Evolutionary conservation across 2,888 invertebrate species (phyloP), one percentile per base, ranked within the genome.

Genomic region (Fragum sueziense): DNA sequence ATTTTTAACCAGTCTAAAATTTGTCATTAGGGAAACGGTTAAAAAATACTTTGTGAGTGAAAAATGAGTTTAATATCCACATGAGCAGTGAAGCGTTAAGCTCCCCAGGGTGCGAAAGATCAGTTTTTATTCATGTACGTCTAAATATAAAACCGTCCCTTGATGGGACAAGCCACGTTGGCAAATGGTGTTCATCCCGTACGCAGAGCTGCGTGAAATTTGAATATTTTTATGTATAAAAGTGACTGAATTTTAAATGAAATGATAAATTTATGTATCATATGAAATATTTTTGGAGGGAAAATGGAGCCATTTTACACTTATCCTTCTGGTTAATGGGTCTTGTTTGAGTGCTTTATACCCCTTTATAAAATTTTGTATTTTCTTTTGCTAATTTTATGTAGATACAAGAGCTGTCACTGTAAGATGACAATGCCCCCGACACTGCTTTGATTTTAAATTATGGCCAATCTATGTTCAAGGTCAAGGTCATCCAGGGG

Each of bases 191-290:
- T 65, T 65, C 65, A 65, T 65, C 65, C n/a, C 22, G 25, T 7
- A 65, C 11, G 22, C 57, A 68, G 37, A 29, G 51, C 20, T 22
- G 74, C 67, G 74, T 74, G 74, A 74, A 74, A 74, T 74, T 74
- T 34, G 52, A n/a, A 31, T 29, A 37, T 34, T 17, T 68, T 59
- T 57, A 14, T 27, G 41, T 37, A 52, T 33, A 51, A 74, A 72
- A 52, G 57, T 47, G n/a, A 54, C 27, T 75, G 62, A 75, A 70
- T 75, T 75, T 70, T 61, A 70, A 70, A 70, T 61, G 29, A 62
- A 62, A 34, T 31, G 37, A 34, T 17, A 37, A 70, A 33, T 20
- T 65, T 75, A 59, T 75, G 62, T 61, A 29, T 61, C 69, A 75
- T 65, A 75, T 47, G 47, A 70, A 75, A 68, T 69, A 57, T 41